phyloP scores from a whole-genome alignment of 2,797 vertebrate genomes.

The Tamandua tetradactyla region DNA sequence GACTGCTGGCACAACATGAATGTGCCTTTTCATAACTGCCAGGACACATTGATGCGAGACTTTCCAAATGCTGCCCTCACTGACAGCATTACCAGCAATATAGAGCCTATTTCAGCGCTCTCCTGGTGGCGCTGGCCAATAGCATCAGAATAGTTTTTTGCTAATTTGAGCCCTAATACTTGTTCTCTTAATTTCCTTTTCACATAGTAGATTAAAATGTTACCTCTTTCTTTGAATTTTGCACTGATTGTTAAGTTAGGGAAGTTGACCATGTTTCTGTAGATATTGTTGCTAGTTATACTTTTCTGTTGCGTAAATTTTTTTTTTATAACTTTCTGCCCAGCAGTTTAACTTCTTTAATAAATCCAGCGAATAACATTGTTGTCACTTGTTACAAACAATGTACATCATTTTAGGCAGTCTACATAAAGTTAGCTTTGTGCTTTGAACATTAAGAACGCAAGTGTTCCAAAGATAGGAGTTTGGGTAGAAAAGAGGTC shows the following conservation, averaged over 20 bases:
- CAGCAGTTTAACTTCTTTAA: background rate
- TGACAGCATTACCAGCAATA: rapidly evolving
- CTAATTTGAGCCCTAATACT: background rate
- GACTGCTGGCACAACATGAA: background rate
- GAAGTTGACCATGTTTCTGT: background rate
- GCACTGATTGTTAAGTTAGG: background rate
- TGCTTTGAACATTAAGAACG: background rate
- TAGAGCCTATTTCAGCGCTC: background rate
- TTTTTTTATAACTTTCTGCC: background rate
- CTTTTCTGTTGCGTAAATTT: background rate
- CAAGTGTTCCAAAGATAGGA: background rate
- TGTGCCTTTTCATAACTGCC: background rate
- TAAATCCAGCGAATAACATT: background rate
- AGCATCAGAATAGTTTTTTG: background rate
- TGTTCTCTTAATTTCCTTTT: background rate
- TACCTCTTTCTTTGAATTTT: background rate
- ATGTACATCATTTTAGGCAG: rapidly evolving
- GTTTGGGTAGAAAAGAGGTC: background rate
- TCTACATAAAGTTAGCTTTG: background rate
- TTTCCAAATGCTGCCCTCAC: background rate
- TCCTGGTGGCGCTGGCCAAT: too few relatives aligned
- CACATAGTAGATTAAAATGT: background rate
- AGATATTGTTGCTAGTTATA: background rate
- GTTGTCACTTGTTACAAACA: background rate
- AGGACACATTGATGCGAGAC: background rate